These are phyloP conservation scores for Myodes glareolus DNA, from an alignment of 2,113 vertebrate genomes.

Conservation along the genomic window DNA sequence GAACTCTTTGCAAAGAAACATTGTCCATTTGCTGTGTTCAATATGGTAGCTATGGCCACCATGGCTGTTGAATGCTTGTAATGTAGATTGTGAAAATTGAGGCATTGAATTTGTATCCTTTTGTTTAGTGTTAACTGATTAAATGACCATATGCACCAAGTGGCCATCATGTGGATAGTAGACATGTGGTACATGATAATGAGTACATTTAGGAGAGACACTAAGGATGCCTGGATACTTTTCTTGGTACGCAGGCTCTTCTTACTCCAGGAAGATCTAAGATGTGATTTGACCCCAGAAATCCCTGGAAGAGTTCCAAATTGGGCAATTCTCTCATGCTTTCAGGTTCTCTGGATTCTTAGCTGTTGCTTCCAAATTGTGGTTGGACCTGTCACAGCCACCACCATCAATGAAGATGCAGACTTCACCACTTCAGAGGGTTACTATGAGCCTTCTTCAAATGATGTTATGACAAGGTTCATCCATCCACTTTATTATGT, in stretches of 20 bases:
- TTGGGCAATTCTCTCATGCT: neutral
- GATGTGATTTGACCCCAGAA: neutral
- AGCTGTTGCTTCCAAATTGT: neutral
- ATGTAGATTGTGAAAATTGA: neutral
- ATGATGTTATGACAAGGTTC: too few species aligned
- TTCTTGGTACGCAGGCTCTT: too few species aligned
- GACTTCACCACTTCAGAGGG: neutral
- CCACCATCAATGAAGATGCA: neutral
- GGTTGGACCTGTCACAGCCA: neutral
- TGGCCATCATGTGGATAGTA: too few species aligned
- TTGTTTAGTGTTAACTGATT: neutral
- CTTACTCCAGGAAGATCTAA: neutral
- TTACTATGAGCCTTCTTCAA: neutral
- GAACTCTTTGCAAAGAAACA: neutral
- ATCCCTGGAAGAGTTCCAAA: neutral
- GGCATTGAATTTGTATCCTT: neutral
- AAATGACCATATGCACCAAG: neutral
- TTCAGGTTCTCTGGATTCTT: neutral
- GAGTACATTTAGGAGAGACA: too few species aligned
- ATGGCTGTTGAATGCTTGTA: neutral
- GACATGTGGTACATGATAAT: too few species aligned
- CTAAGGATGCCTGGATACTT: too few species aligned
- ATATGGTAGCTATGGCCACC: neutral
- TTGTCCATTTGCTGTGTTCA: neutral
- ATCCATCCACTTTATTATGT: neutral